These are phyloP conservation scores for Eupeodes latifasciatus DNA, from an alignment of 2,888 invertebrate species.

Conservation along the genomic window DNA sequence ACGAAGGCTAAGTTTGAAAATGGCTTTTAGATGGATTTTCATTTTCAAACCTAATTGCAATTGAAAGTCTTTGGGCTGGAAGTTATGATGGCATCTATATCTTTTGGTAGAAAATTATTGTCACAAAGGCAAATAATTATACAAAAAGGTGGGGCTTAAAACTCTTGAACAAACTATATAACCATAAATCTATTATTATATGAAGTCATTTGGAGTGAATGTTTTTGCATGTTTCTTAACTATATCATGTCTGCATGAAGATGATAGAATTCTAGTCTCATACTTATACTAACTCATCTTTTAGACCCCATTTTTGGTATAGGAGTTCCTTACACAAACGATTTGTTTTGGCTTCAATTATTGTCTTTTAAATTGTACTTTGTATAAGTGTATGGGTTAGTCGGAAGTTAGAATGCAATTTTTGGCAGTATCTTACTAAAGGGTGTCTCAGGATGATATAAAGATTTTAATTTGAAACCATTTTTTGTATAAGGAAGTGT, in stretches of 20 bases:
- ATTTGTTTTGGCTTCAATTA: conserved; percentile 2
- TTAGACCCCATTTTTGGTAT: too few relatives aligned
- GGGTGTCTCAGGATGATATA: too few relatives aligned
- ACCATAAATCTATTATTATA: conserved; percentile 8
- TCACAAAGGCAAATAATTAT: neutral
- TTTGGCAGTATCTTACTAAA: too few relatives aligned
- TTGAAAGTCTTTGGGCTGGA: conserved; percentile 13
- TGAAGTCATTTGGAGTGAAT: neutral
- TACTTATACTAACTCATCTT: neutral
- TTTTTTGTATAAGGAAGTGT: too few relatives aligned
- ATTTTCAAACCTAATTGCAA: conserved; percentile 6
- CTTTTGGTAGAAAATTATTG: neutral
- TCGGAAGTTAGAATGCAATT: too few relatives aligned
- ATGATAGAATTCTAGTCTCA: conserved; percentile 18
- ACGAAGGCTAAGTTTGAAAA: neutral
- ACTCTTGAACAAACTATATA: neutral
- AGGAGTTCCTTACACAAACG: neutral
- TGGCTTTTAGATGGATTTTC: conserved; percentile 17
- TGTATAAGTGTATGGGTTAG: too few relatives aligned
- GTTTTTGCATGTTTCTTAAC: neutral
- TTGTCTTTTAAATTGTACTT: too few relatives aligned
- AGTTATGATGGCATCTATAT: neutral
- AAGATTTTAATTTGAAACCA: too few relatives aligned
- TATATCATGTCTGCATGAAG: neutral
- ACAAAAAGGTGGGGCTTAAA: neutral